These are phyloP conservation scores for Oxyura jamaicensis DNA, from an alignment of 2,113 vertebrate genomes.

Conservation along the genomic window DNA sequence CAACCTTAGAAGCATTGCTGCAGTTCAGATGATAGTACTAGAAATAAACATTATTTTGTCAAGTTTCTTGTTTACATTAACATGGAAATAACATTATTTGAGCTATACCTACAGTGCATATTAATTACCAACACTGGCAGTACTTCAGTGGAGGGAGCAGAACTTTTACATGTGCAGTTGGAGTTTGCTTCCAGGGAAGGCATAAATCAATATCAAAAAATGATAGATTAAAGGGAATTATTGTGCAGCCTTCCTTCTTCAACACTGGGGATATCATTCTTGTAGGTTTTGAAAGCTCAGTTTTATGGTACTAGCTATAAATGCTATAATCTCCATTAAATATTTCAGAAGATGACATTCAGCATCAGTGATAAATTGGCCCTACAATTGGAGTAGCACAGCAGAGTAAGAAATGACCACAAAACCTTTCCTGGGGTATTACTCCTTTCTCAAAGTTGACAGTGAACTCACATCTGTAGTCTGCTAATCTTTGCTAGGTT, in stretches of 20 bases:
- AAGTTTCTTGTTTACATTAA: background rate
- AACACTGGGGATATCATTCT: background rate
- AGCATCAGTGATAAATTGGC: background rate
- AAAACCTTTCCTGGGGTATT: background rate
- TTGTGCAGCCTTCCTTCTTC: background rate
- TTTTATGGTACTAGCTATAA: constrained; percentile 19
- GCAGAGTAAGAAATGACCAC: background rate
- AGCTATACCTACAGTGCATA: background rate
- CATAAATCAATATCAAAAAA: background rate
- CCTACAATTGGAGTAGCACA: background rate
- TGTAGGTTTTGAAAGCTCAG: constrained; percentile 1
- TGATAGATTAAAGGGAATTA: background rate
- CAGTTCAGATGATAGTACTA: background rate
- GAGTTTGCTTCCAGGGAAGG: background rate
- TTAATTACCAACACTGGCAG: background rate
- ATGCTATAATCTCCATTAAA: background rate
- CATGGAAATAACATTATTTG: background rate
- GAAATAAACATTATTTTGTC: background rate
- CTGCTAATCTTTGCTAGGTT: background rate
- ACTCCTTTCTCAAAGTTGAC: background rate
- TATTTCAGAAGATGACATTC: background rate
- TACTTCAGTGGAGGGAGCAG: background rate
- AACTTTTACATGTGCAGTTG: background rate
- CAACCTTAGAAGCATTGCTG: background rate
- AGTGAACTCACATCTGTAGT: background rate